phyloP scores from a whole-genome alignment of 1,140 invertebrate genomes.

The Helicoverpa armigera region DNA sequence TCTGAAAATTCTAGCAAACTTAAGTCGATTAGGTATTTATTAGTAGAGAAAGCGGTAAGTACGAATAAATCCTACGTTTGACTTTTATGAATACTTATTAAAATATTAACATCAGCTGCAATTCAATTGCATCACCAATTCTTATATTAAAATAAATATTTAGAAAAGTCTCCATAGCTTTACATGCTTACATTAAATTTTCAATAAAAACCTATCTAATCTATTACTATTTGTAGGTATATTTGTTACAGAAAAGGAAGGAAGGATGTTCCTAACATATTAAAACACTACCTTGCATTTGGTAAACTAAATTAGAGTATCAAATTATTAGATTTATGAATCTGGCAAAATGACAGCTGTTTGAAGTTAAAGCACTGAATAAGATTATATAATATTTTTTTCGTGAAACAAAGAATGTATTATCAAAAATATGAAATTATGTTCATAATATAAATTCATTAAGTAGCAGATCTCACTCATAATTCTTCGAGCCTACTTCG shows the following conservation, averaged over 20 bases:
- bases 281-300: conserved; percentile 19
- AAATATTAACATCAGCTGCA: too few relatives aligned
- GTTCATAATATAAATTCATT: neutral
- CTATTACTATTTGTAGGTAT: neutral
- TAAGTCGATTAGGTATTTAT: too few relatives aligned
- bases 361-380: too few relatives aligned
- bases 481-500: neutral
- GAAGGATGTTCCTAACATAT: conserved; percentile 35
- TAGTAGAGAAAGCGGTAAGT: too few relatives aligned
- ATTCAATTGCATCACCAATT: neutral
- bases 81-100: too few relatives aligned
- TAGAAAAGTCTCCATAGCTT: neutral
- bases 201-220: neutral
- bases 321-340: neutral
- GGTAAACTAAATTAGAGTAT: conserved; percentile 13
- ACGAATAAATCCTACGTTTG: too few relatives aligned
- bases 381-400: too few relatives aligned
- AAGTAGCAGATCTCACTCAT: conserved; percentile 10
- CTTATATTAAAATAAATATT: conserved; percentile 3
- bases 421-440: neutral
- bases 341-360: conserved; percentile 10
- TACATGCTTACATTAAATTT: neutral
- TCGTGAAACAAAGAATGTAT: too few relatives aligned
- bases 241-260: conserved; percentile 15
- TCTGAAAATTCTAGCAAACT: too few relatives aligned